Conservation (phyloP, 1,140 invertebrate species). For the Asobara japonica region DNA sequence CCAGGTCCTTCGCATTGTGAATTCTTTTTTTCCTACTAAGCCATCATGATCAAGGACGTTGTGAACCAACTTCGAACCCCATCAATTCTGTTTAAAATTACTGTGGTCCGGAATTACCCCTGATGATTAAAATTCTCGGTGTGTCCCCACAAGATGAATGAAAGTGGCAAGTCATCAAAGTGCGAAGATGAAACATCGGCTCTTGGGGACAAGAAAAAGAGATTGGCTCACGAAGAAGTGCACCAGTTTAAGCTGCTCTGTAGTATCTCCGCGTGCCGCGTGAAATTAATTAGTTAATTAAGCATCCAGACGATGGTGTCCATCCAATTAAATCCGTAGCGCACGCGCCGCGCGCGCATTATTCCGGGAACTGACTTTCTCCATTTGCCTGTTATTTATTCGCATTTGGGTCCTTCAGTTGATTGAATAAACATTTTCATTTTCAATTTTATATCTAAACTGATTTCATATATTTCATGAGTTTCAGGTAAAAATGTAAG, state of each 20-base stretch:
- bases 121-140: not conserved
- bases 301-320: slow-evolving; percentile 54
- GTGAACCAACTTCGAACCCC: no score
- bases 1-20: no score
- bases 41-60: no score
- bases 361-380: not conserved
- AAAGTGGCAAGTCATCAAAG: slow-evolving; percentile 11
- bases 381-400: no score
- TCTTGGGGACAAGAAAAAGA: not conserved
- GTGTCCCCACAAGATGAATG: not conserved
- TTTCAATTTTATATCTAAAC: no score
- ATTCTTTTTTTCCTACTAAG: no score
- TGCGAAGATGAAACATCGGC: slow-evolving; percentile 9
- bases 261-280: slow-evolving; percentile 25
- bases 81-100: no score
- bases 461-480: no score
- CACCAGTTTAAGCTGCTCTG: not conserved
- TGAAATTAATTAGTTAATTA: slow-evolving; percentile 66
- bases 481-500: no score
- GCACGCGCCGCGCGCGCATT: not conserved
- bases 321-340: slow-evolving; percentile 61
- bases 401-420: no score
- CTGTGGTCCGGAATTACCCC: no score
- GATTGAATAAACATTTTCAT: no score
- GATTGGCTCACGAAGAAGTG: not conserved